A percentile compares a stretch with the other conserved stretches of the same genome.
phyloP scores from a whole-genome alignment of 2,113 vertebrate species.

The Otocyon megalotis region DNA sequence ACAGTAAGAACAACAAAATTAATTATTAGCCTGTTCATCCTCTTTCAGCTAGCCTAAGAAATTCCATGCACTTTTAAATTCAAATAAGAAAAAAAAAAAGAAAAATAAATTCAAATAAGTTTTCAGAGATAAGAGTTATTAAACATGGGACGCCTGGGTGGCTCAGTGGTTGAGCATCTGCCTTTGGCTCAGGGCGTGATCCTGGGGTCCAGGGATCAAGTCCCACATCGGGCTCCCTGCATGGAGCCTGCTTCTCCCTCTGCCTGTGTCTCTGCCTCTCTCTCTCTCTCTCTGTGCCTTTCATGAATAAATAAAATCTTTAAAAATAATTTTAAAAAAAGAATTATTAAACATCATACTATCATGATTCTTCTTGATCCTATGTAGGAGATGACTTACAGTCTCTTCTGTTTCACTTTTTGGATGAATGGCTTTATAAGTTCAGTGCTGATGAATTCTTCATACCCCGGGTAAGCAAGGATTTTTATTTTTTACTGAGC shows the following conservation, averaged over 20 bases:
- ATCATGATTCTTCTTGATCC: constrained; percentile 51
- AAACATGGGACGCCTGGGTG: neutral
- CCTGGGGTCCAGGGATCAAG: too few relatives aligned
- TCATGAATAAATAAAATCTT: too few relatives aligned
- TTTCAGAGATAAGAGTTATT: constrained; percentile 34
- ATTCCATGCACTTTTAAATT: constrained; percentile 26
- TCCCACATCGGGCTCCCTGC: too few relatives aligned
- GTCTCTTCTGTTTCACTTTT: constrained; percentile 96
- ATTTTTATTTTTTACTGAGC: constrained; percentile 42
- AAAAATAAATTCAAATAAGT: neutral
- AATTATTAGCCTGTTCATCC: neutral
- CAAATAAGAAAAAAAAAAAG: too few relatives aligned
- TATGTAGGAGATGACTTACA: constrained; percentile 93
- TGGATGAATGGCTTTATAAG: constrained; percentile 98
- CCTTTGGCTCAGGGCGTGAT: too few relatives aligned
- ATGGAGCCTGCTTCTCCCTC: too few relatives aligned
- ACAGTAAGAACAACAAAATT: neutral
- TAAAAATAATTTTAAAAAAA: too few relatives aligned
- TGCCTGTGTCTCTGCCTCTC: too few relatives aligned
- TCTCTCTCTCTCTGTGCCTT: too few relatives aligned
- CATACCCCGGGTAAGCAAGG: constrained; percentile 92
- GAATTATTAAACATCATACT: neutral
- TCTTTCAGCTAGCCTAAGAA: constrained; percentile 44
- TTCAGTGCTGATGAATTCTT: constrained; percentile 97
- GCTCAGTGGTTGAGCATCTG: too few relatives aligned